Evolutionary conservation across 2,888 invertebrate species (phyloP).

Genomic region (Eurytoma californica): DNA sequence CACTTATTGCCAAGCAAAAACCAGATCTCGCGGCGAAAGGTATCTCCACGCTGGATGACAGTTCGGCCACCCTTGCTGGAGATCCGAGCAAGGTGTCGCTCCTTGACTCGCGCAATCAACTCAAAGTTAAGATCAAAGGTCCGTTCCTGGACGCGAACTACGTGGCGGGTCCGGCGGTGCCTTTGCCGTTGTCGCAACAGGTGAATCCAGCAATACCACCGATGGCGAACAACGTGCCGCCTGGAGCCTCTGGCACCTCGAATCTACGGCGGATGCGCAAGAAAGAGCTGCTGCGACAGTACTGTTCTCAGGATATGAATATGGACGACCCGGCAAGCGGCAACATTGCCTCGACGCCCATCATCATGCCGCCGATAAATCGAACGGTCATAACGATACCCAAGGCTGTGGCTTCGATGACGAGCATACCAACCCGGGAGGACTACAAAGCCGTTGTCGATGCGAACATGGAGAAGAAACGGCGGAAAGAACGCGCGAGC

Average conservation of each 20-base stretch:
- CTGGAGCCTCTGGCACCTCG: constrained; percentile 79
- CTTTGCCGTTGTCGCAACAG: constrained; percentile 78
- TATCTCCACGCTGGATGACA: constrained; percentile 59
- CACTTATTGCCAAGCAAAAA: constrained; percentile 79
- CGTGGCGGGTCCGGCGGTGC: constrained; percentile 78
- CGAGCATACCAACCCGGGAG: constrained; percentile 89
- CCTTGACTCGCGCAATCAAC: constrained; percentile 88
- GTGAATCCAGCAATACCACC: constrained; percentile 70
- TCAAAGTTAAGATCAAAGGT: constrained; percentile 94
- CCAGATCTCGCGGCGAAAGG: constrained; percentile 63
- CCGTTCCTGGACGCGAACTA: constrained; percentile 88
- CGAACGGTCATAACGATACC: constrained; percentile 89
- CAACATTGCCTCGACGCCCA: constrained; percentile 78
- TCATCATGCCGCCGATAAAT: constrained; percentile 79
- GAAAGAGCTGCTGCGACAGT: constrained; percentile 89
- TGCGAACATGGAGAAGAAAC: constrained; percentile 83
- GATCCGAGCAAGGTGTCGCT: constrained; percentile 82
- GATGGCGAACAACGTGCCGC: constrained; percentile 76
- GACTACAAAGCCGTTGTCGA: constrained; percentile 85
- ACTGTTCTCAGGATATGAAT: constrained; percentile 84
- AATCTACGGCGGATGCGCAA: constrained; percentile 91
- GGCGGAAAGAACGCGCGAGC: constrained; percentile 76
- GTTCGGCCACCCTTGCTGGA: constrained; percentile 73
- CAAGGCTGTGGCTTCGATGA: constrained; percentile 92
- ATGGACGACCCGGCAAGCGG: constrained; percentile 84